Percentiles rank a stretch among this genome's conserved stretches.
phyloP scores from a whole-genome alignment of 2,113 vertebrate species.

The Gallinago undulata region DNA sequence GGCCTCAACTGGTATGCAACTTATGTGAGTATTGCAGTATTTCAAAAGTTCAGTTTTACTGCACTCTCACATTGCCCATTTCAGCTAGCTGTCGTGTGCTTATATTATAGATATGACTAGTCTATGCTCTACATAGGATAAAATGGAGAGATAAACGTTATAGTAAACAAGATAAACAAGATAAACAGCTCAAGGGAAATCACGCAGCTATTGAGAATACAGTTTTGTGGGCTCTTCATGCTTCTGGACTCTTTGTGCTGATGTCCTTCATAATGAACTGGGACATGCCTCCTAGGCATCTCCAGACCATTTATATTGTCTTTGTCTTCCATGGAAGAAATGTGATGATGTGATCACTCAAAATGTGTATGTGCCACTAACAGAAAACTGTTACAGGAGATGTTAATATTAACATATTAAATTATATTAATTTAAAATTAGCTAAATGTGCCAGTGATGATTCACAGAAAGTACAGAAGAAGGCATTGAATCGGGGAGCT shows the following conservation, averaged over 20 bases:
- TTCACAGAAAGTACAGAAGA: background rate
- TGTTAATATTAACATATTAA: background rate
- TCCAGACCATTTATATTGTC: background rate
- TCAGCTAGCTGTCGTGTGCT: background rate
- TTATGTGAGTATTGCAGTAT: background rate
- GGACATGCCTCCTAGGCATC: background rate
- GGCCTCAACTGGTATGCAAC: background rate
- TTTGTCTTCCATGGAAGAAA: background rate
- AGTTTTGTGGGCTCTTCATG: background rate
- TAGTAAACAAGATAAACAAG: background rate
- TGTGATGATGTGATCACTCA: background rate
- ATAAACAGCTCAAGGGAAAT: background rate
- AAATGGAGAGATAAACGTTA: fast-evolving
- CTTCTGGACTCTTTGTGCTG: background rate
- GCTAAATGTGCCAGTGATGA: background rate
- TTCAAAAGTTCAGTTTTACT: background rate
- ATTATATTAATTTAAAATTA: background rate
- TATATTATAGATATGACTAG: background rate
- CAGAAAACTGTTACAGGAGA: background rate
- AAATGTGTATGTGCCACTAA: background rate
- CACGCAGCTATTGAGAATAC: background rate
- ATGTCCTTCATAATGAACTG: background rate
- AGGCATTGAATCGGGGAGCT: background rate
- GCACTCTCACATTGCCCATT: background rate
- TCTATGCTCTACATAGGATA: fast-evolving